These are phyloP conservation scores for Callaeas wilsoni DNA, from an alignment of 2,113 vertebrate species.

Conservation along the genomic window DNA sequence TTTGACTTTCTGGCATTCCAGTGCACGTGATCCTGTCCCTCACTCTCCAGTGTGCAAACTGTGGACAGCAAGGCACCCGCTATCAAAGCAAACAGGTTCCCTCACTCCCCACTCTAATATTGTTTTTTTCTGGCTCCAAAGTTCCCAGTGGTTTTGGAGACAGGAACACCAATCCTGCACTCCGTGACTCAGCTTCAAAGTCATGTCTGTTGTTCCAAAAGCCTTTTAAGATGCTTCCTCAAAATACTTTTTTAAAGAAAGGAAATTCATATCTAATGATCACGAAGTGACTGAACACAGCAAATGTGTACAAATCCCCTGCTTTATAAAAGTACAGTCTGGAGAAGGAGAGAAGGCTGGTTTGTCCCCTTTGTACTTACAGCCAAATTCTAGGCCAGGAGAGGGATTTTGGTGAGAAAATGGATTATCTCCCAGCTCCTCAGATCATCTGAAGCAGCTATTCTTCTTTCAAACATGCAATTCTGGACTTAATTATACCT, in stretches of 20 bases:
- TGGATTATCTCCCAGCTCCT: background rate
- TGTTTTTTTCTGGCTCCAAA: background rate
- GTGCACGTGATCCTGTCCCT: background rate
- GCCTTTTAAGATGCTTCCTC: slow-evolving; percentile 18
- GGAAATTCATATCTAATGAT: background rate
- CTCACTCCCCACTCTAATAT: background rate
- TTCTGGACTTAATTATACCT: background rate
- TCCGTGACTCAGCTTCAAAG: background rate
- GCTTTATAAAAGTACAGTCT: background rate
- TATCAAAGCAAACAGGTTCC: background rate
- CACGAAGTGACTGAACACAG: background rate
- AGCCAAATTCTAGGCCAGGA: background rate
- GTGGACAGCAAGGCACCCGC: background rate
- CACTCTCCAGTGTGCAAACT: background rate
- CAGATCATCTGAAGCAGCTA: background rate
- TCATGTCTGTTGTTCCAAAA: background rate
- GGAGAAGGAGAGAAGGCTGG: background rate
- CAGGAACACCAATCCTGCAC: background rate
- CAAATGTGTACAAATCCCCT: background rate
- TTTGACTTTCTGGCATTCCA: background rate
- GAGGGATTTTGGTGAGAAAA: background rate
- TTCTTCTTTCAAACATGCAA: background rate
- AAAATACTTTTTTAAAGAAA: background rate
- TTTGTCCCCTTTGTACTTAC: background rate
- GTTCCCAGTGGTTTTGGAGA: background rate